These are phyloP conservation scores for Eclectus roratus DNA, from an alignment of 2,113 vertebrate genomes.

Conservation along the genomic window DNA sequence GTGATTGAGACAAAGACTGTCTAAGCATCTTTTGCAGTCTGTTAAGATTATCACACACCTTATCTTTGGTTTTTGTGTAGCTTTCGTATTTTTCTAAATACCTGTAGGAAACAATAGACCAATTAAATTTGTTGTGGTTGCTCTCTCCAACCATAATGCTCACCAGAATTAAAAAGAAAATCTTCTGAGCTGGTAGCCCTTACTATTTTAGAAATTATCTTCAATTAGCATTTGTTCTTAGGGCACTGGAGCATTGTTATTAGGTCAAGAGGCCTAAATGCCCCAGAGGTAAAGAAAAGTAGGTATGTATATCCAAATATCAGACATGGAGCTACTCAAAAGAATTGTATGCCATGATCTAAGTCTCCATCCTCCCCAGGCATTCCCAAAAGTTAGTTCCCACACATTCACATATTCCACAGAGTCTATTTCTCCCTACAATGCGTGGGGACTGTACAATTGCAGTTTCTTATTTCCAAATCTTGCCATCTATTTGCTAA, in stretches of 20 bases:
- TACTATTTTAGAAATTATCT: neutral
- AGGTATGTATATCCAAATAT: neutral
- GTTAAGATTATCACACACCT: conserved; percentile 70
- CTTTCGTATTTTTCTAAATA: conserved; percentile 76
- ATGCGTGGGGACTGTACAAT: neutral
- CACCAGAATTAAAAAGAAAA: neutral
- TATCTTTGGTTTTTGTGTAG: conserved; percentile 68
- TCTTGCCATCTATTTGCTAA: neutral
- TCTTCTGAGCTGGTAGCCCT: neutral
- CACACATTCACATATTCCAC: neutral
- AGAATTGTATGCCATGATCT: neutral
- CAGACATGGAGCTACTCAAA: neutral
- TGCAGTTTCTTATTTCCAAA: neutral
- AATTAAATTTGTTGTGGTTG: neutral
- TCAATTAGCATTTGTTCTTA: neutral
- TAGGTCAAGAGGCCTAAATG: neutral
- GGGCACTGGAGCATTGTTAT: neutral
- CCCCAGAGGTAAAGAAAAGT: neutral
- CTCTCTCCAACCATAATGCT: neutral
- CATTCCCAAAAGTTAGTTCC: neutral
- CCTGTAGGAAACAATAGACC: conserved; percentile 61
- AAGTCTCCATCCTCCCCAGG: neutral
- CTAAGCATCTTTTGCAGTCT: conserved; percentile 68
- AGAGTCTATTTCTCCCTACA: neutral
- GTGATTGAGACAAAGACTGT: conserved; percentile 61